Evolutionary conservation across 2,888 invertebrate species (phyloP).

Genomic region (Cylloceria caligata): DNA sequence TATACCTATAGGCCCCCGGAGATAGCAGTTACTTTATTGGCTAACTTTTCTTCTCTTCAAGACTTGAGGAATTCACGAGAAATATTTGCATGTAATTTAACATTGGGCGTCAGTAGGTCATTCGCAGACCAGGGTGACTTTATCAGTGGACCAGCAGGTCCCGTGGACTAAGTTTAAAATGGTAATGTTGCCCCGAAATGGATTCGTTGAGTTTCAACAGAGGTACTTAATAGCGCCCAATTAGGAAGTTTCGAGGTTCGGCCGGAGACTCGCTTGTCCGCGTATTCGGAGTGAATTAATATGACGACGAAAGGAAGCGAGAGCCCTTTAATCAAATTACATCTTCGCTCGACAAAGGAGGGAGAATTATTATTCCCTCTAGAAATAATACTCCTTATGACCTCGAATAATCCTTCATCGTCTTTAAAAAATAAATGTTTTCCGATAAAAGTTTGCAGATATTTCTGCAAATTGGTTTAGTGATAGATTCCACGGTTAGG

Average conservation of each 20-base stretch:
- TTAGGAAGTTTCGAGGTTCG: conserved; percentile 77
- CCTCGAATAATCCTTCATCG: neutral
- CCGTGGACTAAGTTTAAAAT: conserved; percentile 74
- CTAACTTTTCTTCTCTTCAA: conserved; percentile 54
- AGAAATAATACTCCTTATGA: conserved; percentile 17
- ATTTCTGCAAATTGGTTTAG: neutral
- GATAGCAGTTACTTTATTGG: conserved; percentile 60
- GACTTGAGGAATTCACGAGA: conserved; percentile 57
- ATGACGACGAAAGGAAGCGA: conserved; percentile 32
- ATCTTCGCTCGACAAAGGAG: neutral
- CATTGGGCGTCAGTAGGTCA: conserved; percentile 10
- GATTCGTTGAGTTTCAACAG: conserved; percentile 66
- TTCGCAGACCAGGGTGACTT: conserved; percentile 50
- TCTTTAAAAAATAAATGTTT: neutral
- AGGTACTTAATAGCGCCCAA: conserved; percentile 78
- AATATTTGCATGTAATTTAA: conserved; percentile 72
- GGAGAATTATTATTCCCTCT: conserved; percentile 31
- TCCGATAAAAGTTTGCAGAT: too few species aligned
- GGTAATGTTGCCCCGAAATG: conserved; percentile 72
- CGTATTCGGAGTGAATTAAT: conserved; percentile 23
- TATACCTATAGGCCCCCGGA: conserved; percentile 14
- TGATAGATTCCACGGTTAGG: too few species aligned
- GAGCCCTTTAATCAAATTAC: conserved; percentile 45
- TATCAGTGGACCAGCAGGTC: conserved; percentile 60
- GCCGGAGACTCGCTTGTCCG: conserved; percentile 62